Percentiles rank a stretch among this genome's conserved stretches.
These are phyloP conservation scores for Pemphredon lugubris DNA, from an alignment of 2,888 invertebrate genomes.

Conservation along the genomic window DNA sequence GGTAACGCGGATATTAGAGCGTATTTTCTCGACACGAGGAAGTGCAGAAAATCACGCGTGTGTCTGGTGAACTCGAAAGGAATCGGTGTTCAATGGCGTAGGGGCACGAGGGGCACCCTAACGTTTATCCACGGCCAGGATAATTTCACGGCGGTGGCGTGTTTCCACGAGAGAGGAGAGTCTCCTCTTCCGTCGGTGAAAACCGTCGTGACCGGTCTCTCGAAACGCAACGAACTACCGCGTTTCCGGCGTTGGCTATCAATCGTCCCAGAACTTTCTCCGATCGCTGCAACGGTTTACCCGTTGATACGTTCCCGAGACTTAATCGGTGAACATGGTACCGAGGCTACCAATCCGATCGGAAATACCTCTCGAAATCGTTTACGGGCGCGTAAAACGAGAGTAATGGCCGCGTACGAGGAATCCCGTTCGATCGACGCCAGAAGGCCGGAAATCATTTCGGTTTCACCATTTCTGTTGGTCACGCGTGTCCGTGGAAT, in stretches of 20 bases:
- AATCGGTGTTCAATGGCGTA: conserved; percentile 7
- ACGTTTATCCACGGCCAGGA: conserved; percentile 14
- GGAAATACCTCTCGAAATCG: conserved; percentile 6
- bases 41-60: conserved; percentile 6
- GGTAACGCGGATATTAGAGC: not conserved
- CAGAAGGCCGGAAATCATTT: too few species aligned
- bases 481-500: too few species aligned
- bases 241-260: conserved; percentile 36
- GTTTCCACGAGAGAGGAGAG: conserved; percentile 13
- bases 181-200: conserved; percentile 43
- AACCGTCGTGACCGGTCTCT: conserved; percentile 29
- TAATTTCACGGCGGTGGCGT: conserved; percentile 33
- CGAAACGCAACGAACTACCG: conserved; percentile 15
- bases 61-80: conserved; percentile 7
- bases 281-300: conserved; percentile 10
- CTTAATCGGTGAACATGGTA: conserved; percentile 12
- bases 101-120: conserved; percentile 12
- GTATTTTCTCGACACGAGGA: conserved; percentile 1
- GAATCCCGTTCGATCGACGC: too few species aligned
- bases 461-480: too few species aligned
- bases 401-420: not conserved
- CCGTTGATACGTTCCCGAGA: not conserved
- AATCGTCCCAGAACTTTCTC: conserved; percentile 54
- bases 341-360: conserved; percentile 18
- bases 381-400: not conserved